Evolutionary conservation across 2,797 vertebrate species (phyloP), one percentile per base, ranked within the genome.

Genomic region (Cetoscarus ocellatus): DNA sequence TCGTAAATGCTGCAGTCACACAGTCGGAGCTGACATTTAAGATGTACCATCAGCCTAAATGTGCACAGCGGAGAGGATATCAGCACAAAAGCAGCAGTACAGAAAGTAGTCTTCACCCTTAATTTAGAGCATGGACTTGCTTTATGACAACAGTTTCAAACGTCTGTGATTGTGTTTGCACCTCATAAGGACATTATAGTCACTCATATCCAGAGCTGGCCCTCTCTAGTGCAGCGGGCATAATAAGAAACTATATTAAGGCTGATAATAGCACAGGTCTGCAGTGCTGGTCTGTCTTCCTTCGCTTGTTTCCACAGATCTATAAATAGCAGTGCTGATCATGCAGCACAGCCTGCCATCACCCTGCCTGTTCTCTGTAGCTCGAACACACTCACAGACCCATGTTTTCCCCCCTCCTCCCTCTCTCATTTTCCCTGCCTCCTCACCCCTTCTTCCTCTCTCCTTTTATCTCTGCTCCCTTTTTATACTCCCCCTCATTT

Each of bases 241-340:
- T 40, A 61, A 72, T 50, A 47, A 51, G 61, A 52, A 39, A 35
- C 58, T 52, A 48, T 61, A 60, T 69, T 47, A 60, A 19, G 69
- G 62, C 72, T 75, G 72, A 82, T 73, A 75, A 71, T 38, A 55
- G 50, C 0, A 12, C 66, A 64, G 87, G 67, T 74, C 74, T 80
- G 79, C 79, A 84, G 87, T 80, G 81, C 69, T 70, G 70, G 61
- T 77, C 53, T 60, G 56, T 76, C 88, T 79, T 91, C 85, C 82
- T 79, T 79, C 82, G 86, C 86, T 82, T 92, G n/a, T 91, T 94
- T 94, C 92, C 88, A 82, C 44, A 84, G 50, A 70, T 83, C 92
- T 93, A 92, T 91, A 91, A 94, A 93, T 92, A 93, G 86, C 77
- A 67, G 71, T 86, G 90, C 86, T 89, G 88, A 88, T 86, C 79